These are phyloP conservation scores for Mythimna ferrago DNA, from an alignment of 2,888 invertebrate species.

Conservation along the genomic window DNA sequence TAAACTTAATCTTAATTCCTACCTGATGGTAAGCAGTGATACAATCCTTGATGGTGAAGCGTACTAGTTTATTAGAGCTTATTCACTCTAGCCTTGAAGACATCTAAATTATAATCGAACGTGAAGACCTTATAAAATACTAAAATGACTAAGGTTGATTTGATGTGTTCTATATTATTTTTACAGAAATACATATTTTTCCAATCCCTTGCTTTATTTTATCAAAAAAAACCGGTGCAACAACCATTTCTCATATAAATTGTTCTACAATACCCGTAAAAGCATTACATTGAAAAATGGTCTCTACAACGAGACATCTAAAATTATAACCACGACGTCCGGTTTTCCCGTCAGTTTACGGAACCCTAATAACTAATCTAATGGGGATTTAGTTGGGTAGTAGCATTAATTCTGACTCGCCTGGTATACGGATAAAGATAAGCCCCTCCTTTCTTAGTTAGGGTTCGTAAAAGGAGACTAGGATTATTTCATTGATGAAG, in stretches of 20 bases:
- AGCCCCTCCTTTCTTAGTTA: conserved; percentile 5
- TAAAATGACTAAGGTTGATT: too few relatives aligned
- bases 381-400: conserved; percentile 35
- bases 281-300: background rate
- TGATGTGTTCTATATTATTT: too few relatives aligned
- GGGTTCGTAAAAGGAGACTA: conserved; percentile 3
- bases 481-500: conserved; percentile 10
- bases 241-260: background rate
- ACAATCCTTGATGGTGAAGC: too few relatives aligned
- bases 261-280: background rate
- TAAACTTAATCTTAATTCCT: too few relatives aligned
- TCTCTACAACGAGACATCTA: too few relatives aligned
- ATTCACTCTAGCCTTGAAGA: too few relatives aligned
- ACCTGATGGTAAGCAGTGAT: too few relatives aligned
- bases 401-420: conserved; percentile 31
- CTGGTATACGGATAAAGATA: conserved; percentile 32
- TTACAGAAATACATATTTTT: too few relatives aligned
- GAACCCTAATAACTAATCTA: conserved; percentile 42
- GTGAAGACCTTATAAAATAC: too few relatives aligned
- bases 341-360: background rate
- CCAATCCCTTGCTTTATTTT: too few relatives aligned
- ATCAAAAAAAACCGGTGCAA: background rate
- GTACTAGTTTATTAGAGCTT: too few relatives aligned
- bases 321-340: background rate
- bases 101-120: too few relatives aligned